Evolutionary conservation across 2,797 vertebrate genomes (phyloP).

Genomic region (Astyanax mexicanus): DNA sequence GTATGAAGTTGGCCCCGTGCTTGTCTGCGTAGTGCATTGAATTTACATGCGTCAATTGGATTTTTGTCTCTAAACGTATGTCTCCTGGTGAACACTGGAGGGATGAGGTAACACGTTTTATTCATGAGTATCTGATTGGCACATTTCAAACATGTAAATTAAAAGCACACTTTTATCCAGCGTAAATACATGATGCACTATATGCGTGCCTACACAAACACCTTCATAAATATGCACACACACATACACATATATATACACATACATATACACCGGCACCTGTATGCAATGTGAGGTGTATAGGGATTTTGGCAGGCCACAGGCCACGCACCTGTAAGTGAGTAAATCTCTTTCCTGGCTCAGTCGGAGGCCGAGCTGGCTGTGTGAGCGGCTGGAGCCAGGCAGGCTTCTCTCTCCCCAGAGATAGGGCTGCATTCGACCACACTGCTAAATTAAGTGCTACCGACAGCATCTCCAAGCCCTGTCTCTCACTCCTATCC

Average conservation of each 20-base stretch:
- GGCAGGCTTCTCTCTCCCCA: conserved; percentile 1
- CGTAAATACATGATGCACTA: background rate
- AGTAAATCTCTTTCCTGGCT: conserved; percentile 10
- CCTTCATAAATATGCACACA: background rate
- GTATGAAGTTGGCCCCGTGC: no score
- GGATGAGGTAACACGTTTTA: background rate
- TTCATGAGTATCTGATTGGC: background rate
- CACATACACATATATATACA: background rate
- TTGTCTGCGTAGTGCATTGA: no score
- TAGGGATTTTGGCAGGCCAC: conserved; percentile 11
- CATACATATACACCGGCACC: background rate
- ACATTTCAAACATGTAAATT: background rate
- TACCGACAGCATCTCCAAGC: conserved; percentile 37
- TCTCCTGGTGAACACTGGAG: background rate
- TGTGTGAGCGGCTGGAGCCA: conserved; percentile 15
- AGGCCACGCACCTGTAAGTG: conserved; percentile 40
- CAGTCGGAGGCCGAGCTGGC: background rate
- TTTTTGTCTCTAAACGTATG: background rate
- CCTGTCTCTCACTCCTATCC: conserved; percentile 1
- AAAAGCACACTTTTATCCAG: background rate
- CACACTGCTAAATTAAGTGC: conserved; percentile 49
- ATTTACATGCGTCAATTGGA: background rate
- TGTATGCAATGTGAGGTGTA: background rate
- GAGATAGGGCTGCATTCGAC: conserved; percentile 36
- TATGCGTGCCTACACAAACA: background rate